These are phyloP conservation scores for Manis crassicaudata DNA, from an alignment of 2,797 vertebrate genomes.

Conservation along the genomic window DNA sequence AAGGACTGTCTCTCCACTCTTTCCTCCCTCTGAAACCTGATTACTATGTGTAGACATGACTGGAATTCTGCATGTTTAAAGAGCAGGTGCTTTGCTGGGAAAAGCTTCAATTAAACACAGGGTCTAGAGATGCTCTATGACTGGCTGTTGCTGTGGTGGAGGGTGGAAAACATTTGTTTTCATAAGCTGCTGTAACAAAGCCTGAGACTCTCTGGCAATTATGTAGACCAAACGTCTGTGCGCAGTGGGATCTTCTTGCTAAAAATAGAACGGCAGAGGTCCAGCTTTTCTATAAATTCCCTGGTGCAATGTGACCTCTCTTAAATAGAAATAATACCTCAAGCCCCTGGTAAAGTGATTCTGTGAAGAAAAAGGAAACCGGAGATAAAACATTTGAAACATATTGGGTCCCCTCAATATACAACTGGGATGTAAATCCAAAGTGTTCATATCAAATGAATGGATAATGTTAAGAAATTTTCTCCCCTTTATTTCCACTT, in stretches of 20 bases:
- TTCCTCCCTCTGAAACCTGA: background rate
- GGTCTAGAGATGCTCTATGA: background rate
- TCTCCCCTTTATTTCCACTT: background rate
- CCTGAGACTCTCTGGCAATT: background rate
- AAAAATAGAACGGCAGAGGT: constrained; percentile 47
- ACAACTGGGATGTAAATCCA: background rate
- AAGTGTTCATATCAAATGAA: background rate
- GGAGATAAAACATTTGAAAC: background rate
- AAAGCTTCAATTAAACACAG: constrained; percentile 1
- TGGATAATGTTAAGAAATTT: background rate
- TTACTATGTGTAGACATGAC: background rate
- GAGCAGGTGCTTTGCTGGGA: background rate
- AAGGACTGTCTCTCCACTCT: background rate
- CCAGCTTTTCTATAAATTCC: constrained; percentile 39
- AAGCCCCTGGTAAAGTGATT: background rate
- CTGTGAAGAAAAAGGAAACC: background rate
- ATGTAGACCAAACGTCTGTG: constrained; percentile 48
- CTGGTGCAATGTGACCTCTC: constrained; percentile 49
- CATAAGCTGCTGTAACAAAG: constrained; percentile 43
- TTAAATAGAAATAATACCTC: constrained; percentile 13
- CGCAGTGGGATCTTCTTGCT: constrained; percentile 56
- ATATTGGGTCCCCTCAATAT: background rate
- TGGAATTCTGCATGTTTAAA: constrained; percentile 19
- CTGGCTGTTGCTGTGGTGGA: background rate
- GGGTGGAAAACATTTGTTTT: constrained; percentile 26